These are phyloP conservation scores for Eutolmus rufibarbis DNA, from an alignment of 2,888 invertebrate species.

Conservation along the genomic window DNA sequence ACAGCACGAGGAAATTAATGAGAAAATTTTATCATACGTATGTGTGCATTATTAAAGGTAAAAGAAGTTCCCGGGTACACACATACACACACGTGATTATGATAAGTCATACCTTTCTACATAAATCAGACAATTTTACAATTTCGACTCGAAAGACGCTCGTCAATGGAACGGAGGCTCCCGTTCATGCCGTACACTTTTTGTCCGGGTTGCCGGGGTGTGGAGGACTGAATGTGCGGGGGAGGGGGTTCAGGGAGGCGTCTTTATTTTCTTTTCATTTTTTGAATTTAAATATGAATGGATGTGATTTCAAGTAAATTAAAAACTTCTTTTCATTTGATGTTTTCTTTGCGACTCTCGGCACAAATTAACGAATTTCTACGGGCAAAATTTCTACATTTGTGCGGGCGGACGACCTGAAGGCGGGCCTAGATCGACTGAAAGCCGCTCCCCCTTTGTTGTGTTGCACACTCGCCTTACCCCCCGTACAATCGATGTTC, in stretches of 20 bases:
- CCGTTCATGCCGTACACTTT: neutral
- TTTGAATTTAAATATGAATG: slow-evolving; percentile 38
- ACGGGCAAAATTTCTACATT: neutral
- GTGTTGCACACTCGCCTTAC: neutral
- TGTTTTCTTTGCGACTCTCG: slow-evolving; percentile 26
- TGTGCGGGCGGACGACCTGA: neutral
- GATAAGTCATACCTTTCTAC: slow-evolving; percentile 31
- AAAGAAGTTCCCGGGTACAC: neutral
- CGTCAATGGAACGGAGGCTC: neutral
- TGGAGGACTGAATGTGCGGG: neutral
- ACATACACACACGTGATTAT: slow-evolving; percentile 10
- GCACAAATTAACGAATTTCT: slow-evolving; percentile 36
- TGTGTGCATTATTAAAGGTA: slow-evolving; percentile 32
- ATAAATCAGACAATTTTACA: slow-evolving; percentile 41
- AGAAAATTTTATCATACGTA: slow-evolving; percentile 46
- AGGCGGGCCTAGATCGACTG: neutral
- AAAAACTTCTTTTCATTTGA: slow-evolving; percentile 34
- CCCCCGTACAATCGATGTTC: neutral
- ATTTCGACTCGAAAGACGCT: slow-evolving; percentile 26
- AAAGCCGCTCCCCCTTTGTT: neutral
- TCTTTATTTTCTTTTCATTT: slow-evolving; percentile 32
- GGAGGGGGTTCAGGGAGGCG: neutral
- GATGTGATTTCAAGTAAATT: slow-evolving; percentile 39
- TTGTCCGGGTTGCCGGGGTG: neutral
- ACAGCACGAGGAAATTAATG: slow-evolving; percentile 46